Percentiles rank a stretch among this genome's conserved stretches.
These are phyloP conservation scores for Trichopoda pennipes DNA, from an alignment of 2,888 invertebrate genomes.

Conservation along the genomic window DNA sequence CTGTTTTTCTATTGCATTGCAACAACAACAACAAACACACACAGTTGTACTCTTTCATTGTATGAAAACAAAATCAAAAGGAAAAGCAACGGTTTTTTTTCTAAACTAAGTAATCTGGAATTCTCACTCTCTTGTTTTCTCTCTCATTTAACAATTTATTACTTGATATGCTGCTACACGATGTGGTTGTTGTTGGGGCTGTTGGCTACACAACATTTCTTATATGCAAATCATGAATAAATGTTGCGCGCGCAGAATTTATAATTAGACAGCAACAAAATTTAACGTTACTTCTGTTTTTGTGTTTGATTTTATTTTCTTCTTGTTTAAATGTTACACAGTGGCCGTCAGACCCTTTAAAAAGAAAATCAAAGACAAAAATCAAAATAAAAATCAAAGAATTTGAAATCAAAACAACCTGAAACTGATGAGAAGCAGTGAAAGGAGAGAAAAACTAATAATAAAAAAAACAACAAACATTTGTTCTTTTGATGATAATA, in stretches of 20 bases:
- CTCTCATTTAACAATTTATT: not conserved
- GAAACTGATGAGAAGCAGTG: constrained; percentile 37
- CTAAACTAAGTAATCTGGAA: not conserved
- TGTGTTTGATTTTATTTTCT: constrained; percentile 17
- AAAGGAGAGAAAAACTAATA: constrained; percentile 28
- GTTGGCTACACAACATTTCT: constrained; percentile 8
- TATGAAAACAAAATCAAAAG: not conserved
- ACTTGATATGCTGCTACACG: not conserved
- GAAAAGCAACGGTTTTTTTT: constrained; percentile 29
- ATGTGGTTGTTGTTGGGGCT: constrained; percentile 21
- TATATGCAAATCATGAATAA: constrained; percentile 39
- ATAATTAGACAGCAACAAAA: constrained; percentile 57
- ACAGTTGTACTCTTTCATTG: not conserved
- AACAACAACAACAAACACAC: not conserved
- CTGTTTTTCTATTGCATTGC: constrained; percentile 45
- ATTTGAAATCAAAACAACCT: constrained; percentile 47
- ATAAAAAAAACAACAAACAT: constrained; percentile 35
- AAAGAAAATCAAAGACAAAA: constrained; percentile 11
- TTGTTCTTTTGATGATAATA: constrained; percentile 28
- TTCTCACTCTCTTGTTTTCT: not conserved
- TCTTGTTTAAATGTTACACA: not conserved
- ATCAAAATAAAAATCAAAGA: not conserved
- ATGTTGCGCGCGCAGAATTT: constrained; percentile 67
- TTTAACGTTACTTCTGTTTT: constrained; percentile 4
- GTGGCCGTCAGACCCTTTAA: constrained; percentile 34